Percentiles rank a stretch among this genome's conserved stretches.
Evolutionary conservation across 2,113 vertebrate species (phyloP).

Genomic region (Pelecanus crispus): DNA sequence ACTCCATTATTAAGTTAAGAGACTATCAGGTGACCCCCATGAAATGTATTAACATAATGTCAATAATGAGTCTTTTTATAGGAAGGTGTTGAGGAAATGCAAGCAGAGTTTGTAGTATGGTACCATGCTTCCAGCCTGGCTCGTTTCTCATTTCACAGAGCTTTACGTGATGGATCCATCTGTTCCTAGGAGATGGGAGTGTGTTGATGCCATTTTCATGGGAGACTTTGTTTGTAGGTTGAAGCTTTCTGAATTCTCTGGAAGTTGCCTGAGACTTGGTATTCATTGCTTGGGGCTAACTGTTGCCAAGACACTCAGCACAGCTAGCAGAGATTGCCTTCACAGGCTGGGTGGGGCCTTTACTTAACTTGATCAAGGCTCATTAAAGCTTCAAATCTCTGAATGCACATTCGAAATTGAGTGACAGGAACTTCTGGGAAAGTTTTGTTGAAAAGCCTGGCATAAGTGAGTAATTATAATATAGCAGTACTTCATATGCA

Average conservation of each 20-base stretch:
- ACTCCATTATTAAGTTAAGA: conserved; percentile 46
- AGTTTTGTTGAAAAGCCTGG: conserved; percentile 59
- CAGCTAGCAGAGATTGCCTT: neutral
- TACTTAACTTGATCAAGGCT: conserved; percentile 37
- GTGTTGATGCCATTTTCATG: conserved; percentile 12
- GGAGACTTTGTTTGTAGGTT: conserved; percentile 14
- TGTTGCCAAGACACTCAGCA: neutral
- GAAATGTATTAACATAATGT: conserved; percentile 55
- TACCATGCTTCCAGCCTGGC: neutral
- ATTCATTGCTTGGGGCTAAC: neutral
- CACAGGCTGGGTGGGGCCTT: conserved; percentile 33
- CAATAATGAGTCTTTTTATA: conserved; percentile 45
- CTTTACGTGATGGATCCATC: conserved; percentile 39
- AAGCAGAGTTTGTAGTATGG: neutral
- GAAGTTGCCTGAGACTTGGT: neutral
- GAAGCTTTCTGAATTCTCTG: conserved; percentile 15
- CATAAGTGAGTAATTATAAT: conserved; percentile 57
- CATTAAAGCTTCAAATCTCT: conserved; percentile 60
- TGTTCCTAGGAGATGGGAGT: conserved; percentile 36
- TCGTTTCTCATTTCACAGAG: neutral
- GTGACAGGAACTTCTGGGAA: conserved; percentile 64
- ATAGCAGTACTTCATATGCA: conserved; percentile 59
- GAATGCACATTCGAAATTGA: conserved; percentile 48
- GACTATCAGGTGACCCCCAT: conserved; percentile 14
- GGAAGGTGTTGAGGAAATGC: conserved; percentile 23